Percentiles rank a stretch among this genome's conserved stretches.
These are phyloP conservation scores for Okamejei kenojei DNA, from an alignment of 2,797 vertebrate species.

Conservation along the genomic window DNA sequence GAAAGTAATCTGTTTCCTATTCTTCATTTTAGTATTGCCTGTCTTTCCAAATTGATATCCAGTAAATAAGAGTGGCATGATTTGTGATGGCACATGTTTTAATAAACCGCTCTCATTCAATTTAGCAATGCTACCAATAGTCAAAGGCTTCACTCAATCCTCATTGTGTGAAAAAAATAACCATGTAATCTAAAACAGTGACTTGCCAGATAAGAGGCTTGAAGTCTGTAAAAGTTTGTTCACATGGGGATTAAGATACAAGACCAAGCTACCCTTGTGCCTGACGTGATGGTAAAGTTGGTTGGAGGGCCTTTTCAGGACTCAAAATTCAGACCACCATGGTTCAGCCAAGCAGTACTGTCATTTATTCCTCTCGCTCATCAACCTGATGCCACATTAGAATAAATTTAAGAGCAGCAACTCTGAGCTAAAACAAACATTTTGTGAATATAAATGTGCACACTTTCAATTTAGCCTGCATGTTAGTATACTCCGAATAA, in stretches of 20 bases:
- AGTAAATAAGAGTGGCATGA: not conserved
- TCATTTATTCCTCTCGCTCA: not conserved
- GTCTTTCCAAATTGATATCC: not conserved
- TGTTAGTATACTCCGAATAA: not conserved
- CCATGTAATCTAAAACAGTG: not conserved
- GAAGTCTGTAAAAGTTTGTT: not conserved
- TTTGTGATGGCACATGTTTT: not conserved
- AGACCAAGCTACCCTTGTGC: not conserved
- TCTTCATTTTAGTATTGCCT: not conserved
- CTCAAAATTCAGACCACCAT: not conserved
- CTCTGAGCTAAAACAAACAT: not conserved
- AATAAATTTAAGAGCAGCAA: not conserved
- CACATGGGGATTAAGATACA: not conserved
- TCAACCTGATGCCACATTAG: not conserved
- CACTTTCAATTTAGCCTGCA: not conserved
- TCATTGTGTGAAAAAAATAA: not conserved
- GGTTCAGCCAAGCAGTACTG: not conserved
- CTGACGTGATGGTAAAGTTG: not conserved
- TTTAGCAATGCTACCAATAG: not conserved
- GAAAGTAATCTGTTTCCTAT: not conserved
- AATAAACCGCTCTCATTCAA: not conserved
- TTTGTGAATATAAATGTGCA: not conserved
- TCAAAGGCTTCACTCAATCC: not conserved
- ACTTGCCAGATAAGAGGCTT: not conserved
- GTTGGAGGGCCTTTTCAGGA: not conserved